Evolutionary conservation across 2,113 vertebrate species (phyloP).

Genomic region (Murina feae): DNA sequence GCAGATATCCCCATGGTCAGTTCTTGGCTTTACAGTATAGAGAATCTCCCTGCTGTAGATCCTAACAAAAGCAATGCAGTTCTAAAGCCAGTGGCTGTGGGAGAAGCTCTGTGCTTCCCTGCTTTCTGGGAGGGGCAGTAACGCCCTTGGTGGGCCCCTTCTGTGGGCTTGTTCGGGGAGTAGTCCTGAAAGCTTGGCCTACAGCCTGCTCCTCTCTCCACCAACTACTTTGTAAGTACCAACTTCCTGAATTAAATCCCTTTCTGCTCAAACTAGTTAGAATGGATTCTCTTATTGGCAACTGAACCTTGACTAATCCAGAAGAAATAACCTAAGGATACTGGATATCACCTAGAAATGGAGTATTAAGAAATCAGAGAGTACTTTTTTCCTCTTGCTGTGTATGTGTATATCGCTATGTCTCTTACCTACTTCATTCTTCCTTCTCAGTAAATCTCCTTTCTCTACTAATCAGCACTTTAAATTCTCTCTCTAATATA

Average conservation of each 20-base stretch:
- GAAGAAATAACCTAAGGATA: background rate
- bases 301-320: slow-evolving; percentile 36
- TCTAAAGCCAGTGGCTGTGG: background rate
- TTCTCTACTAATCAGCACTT: background rate
- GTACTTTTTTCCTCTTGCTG: background rate
- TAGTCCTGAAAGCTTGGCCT: background rate
- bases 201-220: background rate
- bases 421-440: background rate
- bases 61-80: background rate
- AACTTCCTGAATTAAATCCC: background rate
- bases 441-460: background rate
- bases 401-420: background rate
- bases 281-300: background rate
- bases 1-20: background rate
- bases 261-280: background rate
- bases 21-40: background rate
- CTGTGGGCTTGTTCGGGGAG: background rate
- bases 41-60: background rate
- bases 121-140: background rate
- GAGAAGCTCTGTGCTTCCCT: background rate
- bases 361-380: background rate
- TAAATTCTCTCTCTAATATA: background rate
- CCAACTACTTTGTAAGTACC: background rate
- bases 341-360: background rate
- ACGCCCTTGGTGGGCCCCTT: background rate